These are phyloP conservation scores for Cirrhinus molitorella DNA, from an alignment of 2,797 vertebrate species.

Conservation along the genomic window DNA sequence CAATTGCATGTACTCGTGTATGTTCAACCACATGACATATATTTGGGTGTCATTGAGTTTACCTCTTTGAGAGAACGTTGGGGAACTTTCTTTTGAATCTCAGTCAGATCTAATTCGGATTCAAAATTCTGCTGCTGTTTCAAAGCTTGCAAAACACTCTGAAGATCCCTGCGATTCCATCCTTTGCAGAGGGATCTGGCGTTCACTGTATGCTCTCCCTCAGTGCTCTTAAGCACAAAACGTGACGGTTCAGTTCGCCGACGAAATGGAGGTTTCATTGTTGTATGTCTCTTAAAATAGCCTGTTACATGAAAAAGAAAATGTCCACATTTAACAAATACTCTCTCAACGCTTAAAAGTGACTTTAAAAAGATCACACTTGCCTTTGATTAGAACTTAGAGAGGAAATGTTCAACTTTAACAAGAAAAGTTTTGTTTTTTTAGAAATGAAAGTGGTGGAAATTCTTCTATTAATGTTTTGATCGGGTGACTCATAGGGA, in stretches of 20 bases:
- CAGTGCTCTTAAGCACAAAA: not conserved
- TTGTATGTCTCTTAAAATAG: not conserved
- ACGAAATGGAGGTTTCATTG: constrained; percentile 72
- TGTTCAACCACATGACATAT: not conserved
- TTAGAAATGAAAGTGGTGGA: too few species aligned
- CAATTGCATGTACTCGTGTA: not conserved
- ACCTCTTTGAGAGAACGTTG: constrained; percentile 70
- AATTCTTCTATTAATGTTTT: not conserved
- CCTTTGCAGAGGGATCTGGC: not conserved
- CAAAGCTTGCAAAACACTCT: constrained; percentile 61
- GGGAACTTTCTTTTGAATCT: constrained; percentile 60
- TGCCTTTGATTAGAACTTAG: not conserved
- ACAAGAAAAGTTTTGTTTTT: not conserved
- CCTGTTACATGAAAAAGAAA: not conserved
- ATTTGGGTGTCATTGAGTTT: not conserved
- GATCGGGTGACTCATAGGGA: not conserved
- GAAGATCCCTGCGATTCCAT: constrained; percentile 63
- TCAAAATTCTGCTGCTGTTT: constrained; percentile 38
- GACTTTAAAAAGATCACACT: not conserved
- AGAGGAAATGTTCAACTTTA: not conserved
- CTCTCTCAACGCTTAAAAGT: not conserved
- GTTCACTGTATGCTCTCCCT: not conserved
- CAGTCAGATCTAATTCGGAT: constrained; percentile 59
- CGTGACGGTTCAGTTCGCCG: constrained; percentile 54
- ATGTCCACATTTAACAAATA: not conserved